Evolutionary conservation across 2,797 vertebrate species (phyloP), one percentile per base, ranked within the genome.

Genomic region (Sebastes itinus): DNA sequence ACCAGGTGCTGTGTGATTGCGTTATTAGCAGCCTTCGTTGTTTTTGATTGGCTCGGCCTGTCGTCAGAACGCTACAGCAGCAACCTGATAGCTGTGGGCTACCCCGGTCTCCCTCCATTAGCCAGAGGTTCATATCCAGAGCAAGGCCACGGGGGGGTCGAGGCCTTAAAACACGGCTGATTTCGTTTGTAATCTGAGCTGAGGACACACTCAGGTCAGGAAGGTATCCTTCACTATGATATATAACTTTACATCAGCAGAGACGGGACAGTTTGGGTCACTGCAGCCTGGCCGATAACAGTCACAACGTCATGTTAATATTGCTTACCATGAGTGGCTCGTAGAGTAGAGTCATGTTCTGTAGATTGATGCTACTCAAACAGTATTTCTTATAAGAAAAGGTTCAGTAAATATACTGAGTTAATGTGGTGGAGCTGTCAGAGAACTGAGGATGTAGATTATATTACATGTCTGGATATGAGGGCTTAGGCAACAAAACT

Each of bases 111-210:
- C 68, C 72, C 78, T 81, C 76, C 59, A 59, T 80, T 70, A 82
- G 6, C 67, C 61, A 18, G 28, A 68, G 64, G 84, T 80, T 84
- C 30, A 72, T 78, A 74, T 72, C 69, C 56, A 54, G 74, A 52
- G 55, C 69, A 49, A 81, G 82, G 77, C 77, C 76, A 30, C 27
- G 0, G 30, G 0, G 30, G 52, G 75, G 46, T 49, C 62, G 18
- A 76, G 85, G 78, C 55, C 70, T 72, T 25, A 75, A 82, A 75
- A 23, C 32, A 7, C 4, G 3, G 5, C 66, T 80, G 67, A 75
- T 87, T 80, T 90, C 25, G 77, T 89, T 82, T 83, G 87, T 79
- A 73, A 87, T 68, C 33, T 70, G 69, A 84, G 71, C 60, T 42
- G 62, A 74, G 73, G 69, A 72, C 68, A 64, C 33, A 1, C 38